Evolutionary conservation across 2,113 vertebrate species (phyloP).

Genomic region (Hassar affinis): DNA sequence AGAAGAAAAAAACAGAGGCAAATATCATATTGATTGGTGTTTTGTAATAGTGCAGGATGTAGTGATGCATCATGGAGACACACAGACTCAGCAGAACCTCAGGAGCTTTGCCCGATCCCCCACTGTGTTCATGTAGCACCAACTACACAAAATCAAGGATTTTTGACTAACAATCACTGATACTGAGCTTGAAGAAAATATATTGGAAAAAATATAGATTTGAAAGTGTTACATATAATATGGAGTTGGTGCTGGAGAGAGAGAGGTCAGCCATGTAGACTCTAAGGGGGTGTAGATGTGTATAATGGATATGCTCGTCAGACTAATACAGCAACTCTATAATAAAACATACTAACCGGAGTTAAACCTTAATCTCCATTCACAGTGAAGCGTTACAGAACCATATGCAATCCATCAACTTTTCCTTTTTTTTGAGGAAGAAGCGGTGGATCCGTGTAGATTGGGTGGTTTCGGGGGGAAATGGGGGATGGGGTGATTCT

Average conservation of each 20-base stretch:
- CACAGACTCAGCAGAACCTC: neutral
- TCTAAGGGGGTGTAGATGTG: neutral
- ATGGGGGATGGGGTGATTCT: neutral
- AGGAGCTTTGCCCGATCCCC: neutral
- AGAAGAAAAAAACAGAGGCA: neutral
- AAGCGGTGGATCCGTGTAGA: no score
- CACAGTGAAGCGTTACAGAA: neutral
- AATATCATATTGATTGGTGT: neutral
- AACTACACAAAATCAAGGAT: neutral
- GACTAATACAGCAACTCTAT: neutral
- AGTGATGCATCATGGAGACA: neutral
- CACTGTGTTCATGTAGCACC: neutral
- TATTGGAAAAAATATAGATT: neutral
- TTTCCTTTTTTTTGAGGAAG: neutral
- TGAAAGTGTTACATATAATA: neutral
- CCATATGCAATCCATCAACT: neutral
- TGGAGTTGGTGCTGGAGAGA: neutral
- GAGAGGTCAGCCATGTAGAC: neutral
- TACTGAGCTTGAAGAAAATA: neutral
- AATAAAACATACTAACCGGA: neutral
- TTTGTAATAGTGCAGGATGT: slow-evolving; percentile 1
- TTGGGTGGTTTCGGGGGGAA: neutral
- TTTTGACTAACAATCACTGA: neutral
- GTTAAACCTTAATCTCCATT: neutral
- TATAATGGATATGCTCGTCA: neutral